Base-by-base conservation (phyloP, 2,113 vertebrate genomes). In the Tragelaphus scriptus region DNA sequence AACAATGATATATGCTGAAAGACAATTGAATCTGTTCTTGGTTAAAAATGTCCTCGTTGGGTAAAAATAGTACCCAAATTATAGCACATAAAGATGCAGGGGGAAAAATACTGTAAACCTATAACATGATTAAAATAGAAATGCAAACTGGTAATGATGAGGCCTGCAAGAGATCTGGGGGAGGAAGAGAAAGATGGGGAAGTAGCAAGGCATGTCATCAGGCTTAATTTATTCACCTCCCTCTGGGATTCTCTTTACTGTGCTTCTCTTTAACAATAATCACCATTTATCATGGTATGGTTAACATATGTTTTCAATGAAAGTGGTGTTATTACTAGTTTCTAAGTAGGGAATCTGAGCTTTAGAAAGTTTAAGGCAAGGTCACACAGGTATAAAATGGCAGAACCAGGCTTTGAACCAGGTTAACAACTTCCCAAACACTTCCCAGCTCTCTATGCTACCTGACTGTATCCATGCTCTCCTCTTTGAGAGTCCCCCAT, bases 1-100 rank as follows among this genome's bases (percentile, higher is more conserved):
- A 99, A 99, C 98, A 99, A 98, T 98, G 97, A 96, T 97, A 98
- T 97, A 96, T 97, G 98, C 98, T 96, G 98, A 98, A 99, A 98
- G 98, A 98, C 98, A 98, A 96, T 9, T 0, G 90, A 98, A 98
- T 98, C 98, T 96, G 97, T 87, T 95, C 98, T 97, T 10, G 0
- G 89, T 96, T 97, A 96, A 98, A 98, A 98, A 97, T 3, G 49
- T 87, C 93, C 96, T 95, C 95, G 8, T 77, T 49, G 9, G 51
- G 17, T 95, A 98, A 98, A 99, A 97, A 98, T 98, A 98, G 94
- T 85, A 97, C 9, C 55, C 55, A 97, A 97, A 98, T 98, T 97
- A 97, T 53, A 97, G 92, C 95, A 95, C 84, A 85, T 95, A 96
- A 98, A 97, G 95, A 97, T 96, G 95, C 87, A 87, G 81, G 94